Evolutionary conservation across 2,113 vertebrate genomes (phyloP).

Genomic region (Podarcis raffonei): DNA sequence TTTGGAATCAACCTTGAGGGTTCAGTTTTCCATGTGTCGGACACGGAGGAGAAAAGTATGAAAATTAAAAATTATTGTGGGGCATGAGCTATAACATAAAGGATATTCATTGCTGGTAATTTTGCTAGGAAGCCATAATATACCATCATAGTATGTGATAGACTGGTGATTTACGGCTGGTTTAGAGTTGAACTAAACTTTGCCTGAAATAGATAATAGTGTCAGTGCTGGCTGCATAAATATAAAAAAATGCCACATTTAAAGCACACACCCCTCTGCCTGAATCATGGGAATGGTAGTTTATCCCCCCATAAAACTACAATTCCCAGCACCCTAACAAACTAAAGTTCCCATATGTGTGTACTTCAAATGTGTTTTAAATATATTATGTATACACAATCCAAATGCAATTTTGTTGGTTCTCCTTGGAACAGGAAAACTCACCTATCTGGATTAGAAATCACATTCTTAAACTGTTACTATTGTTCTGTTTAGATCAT

Average conservation of each 20-base stretch:
- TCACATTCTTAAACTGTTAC: accelerated
- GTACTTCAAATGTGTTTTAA: no score
- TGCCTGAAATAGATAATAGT: neutral
- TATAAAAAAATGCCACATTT: neutral
- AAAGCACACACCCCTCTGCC: no score
- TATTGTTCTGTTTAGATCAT: accelerated
- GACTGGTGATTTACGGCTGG: neutral
- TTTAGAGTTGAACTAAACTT: neutral
- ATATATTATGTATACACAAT: no score
- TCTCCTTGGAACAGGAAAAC: neutral
- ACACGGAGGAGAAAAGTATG: constrained; percentile 37
- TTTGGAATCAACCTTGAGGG: neutral
- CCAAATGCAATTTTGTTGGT: neutral
- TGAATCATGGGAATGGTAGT: no score
- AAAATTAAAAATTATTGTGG: constrained; percentile 8
- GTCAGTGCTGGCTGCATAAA: accelerated
- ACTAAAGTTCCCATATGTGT: no score
- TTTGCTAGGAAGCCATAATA: constrained; percentile 3
- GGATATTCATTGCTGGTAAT: neutral
- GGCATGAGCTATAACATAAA: neutral
- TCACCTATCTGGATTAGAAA: neutral
- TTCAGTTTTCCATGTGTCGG: constrained; percentile 46
- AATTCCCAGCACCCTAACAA: no score
- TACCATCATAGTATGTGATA: accelerated
- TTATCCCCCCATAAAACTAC: no score